Evolutionary conservation across 2,888 invertebrate species (phyloP), one percentile per base, ranked within the genome.

Genomic region (Lamellibrachia satsuma): DNA sequence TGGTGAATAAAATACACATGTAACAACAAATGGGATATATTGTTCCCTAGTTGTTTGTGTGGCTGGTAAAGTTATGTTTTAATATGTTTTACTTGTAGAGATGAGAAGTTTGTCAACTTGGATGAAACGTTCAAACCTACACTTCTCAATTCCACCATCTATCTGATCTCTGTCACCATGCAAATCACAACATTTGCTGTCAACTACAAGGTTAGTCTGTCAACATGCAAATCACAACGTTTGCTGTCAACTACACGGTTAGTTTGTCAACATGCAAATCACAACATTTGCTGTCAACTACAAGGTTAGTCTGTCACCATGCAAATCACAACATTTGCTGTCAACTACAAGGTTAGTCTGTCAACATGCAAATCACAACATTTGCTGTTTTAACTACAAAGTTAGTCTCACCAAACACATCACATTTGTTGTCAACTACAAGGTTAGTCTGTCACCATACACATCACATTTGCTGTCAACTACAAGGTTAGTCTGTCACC

Each of bases 151-250:
- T 99, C 99, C 95, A 99, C 99, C 0, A 99, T 99, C 22, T 99
- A 99, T 96, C 98, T 99, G 93, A 99, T 99, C 95, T 99, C 99
- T 1, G 98, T 99, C 98, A 98, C 99, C 27, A 97, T 99, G 93
- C 99, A 99, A 97, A 98, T 99, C 94, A 98, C 99, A 1, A 99
- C 99, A 15, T 99, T 99, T 97, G 99, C 99, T 93, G 99, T 99
- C 93, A 99, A 99, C 97, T 99, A 99, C 96, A 98, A 99, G 97
- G 99, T 99, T 97, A 97, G 96, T 95, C 51, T 1, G 55, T 75
- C 75, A 75, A 11, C 4, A 60, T 9, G 91, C 39, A 91, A 91
- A 91, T 52, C 8, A 52, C 51, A 91, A 91, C 52, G 91, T 90
- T 91, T 52, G 91, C 57, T 2, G 7, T 91, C 27, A 51, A 27